These are phyloP conservation scores for Tipula unca DNA, from an alignment of 2,888 invertebrate genomes.

Conservation along the genomic window DNA sequence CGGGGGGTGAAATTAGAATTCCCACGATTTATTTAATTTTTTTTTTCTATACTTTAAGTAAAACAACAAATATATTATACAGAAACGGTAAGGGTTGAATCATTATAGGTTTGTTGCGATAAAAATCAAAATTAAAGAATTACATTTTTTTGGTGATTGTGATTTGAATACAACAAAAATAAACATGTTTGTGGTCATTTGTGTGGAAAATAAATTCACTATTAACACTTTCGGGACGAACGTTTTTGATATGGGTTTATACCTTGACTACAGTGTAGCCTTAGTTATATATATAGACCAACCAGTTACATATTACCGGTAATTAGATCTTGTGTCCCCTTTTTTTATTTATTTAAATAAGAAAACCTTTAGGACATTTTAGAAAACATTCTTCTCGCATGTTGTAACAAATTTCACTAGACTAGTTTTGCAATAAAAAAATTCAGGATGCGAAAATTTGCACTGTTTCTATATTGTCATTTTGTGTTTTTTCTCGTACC, in stretches of 20 bases:
- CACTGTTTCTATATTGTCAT: neutral
- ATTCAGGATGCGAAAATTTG: neutral
- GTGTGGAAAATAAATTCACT: neutral
- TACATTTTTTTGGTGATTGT: neutral
- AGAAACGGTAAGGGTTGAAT: neutral
- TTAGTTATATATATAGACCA: neutral
- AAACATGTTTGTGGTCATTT: slow-evolving; percentile 14
- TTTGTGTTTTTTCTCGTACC: neutral
- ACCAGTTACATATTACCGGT: neutral
- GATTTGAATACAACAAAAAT: neutral
- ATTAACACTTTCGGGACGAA: neutral
- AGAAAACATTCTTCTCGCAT: neutral
- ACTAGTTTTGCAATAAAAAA: neutral
- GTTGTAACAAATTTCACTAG: neutral
- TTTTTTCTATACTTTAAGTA: neutral
- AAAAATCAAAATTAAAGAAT: neutral
- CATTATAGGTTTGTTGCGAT: neutral
- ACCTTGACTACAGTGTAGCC: no score
- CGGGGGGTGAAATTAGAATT: neutral
- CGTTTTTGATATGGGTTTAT: neutral
- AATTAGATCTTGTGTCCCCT: neutral
- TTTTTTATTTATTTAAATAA: neutral
- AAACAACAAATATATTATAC: neutral
- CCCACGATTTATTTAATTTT: neutral
- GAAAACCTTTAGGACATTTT: neutral